A percentile compares a stretch with the other conserved stretches of the same genome.
These are phyloP conservation scores for Oscheius sp. DNA, from an alignment of 2,888 invertebrate genomes.

Conservation along the genomic window DNA sequence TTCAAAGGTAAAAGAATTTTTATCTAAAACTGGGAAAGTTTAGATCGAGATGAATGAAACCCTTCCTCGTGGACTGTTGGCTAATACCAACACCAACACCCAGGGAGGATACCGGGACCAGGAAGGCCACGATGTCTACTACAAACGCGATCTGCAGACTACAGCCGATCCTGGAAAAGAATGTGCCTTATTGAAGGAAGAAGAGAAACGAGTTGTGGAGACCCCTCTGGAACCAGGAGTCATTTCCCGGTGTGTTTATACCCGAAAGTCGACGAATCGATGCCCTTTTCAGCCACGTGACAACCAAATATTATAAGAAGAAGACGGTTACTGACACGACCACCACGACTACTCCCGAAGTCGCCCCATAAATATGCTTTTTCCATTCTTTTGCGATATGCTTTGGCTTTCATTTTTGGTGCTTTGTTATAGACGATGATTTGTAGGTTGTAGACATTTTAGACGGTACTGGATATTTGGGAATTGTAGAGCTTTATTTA, in stretches of 20 bases:
- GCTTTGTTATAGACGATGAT: no score
- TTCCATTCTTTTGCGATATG: no score
- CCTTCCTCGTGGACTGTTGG: constrained; percentile 59
- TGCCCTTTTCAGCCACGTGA: constrained; percentile 50
- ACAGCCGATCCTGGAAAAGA: constrained; percentile 69
- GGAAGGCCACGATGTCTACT: constrained; percentile 68
- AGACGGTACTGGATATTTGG: no score
- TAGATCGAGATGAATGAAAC: constrained; percentile 60
- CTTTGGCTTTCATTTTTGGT: no score
- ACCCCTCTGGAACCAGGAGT: constrained; percentile 69
- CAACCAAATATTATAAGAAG: constrained; percentile 73
- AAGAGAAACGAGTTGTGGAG: constrained; percentile 68
- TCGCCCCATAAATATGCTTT: no score
- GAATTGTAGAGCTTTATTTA: no score
- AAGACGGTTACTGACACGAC: constrained; percentile 70
- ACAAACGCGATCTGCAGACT: constrained; percentile 67
- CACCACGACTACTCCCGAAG: constrained; percentile 53
- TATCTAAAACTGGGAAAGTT: background rate
- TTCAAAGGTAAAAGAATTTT: constrained; percentile 10
- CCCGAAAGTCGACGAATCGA: no score
- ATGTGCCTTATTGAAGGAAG: constrained; percentile 64
- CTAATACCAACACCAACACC: constrained; percentile 65
- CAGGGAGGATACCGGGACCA: constrained; percentile 66
- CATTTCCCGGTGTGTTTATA: constrained; percentile 52
- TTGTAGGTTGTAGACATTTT: no score